Evolutionary conservation across 2,888 invertebrate genomes (phyloP).

Genomic region (Zeuzera pyrina): DNA sequence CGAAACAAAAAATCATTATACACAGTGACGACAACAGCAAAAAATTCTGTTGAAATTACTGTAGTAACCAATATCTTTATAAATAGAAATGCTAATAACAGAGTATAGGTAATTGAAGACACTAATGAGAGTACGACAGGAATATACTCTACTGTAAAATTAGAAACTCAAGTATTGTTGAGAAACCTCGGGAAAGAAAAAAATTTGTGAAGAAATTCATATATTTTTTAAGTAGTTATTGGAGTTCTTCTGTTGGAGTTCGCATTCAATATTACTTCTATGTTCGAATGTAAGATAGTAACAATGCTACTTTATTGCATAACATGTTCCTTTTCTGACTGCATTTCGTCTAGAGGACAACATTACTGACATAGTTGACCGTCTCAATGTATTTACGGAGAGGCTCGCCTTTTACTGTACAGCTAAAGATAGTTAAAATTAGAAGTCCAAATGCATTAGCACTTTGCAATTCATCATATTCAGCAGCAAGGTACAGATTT

Average conservation of each 20-base stretch:
- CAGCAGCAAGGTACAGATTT: not conserved
- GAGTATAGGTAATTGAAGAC: constrained; percentile 46
- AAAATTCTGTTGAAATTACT: constrained; percentile 1
- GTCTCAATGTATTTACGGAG: constrained; percentile 46
- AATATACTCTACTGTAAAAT: constrained; percentile 40
- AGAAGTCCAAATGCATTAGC: constrained; percentile 42
- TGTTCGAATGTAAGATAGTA: no score
- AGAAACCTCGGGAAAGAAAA: constrained; percentile 24
- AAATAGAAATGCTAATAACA: constrained; percentile 50
- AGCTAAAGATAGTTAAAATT: constrained; percentile 31
- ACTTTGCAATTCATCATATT: constrained; percentile 30
- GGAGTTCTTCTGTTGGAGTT: no score
- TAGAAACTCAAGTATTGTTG: constrained; percentile 29
- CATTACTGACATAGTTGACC: constrained; percentile 45
- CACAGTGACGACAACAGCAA: constrained; percentile 9
- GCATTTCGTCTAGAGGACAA: constrained; percentile 21
- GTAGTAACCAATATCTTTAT: constrained; percentile 15
- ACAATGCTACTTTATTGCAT: no score
- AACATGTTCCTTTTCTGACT: no score
- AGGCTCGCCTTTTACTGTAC: constrained; percentile 32
- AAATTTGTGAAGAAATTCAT: no score
- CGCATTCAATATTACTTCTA: no score
- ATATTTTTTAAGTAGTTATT: no score
- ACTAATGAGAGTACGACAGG: constrained; percentile 48
- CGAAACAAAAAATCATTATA: constrained; percentile 2